Evolutionary conservation across 2,888 invertebrate genomes (phyloP).

Genomic region (Luffia ferchaultella): DNA sequence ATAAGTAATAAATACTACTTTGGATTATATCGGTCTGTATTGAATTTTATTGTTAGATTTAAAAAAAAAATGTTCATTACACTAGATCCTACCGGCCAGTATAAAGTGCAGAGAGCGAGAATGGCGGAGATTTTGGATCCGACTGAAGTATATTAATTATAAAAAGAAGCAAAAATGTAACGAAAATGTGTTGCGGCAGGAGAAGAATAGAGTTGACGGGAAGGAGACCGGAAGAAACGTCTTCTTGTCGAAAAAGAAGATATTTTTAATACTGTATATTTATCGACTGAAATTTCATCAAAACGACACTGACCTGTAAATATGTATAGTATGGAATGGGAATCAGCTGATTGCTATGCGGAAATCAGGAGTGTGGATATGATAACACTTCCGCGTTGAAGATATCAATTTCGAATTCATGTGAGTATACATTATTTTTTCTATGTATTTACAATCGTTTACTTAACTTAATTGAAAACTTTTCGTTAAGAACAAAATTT

Average conservation of each 20-base stretch:
- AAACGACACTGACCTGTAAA: slow-evolving; percentile 30
- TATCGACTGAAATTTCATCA: slow-evolving; percentile 11
- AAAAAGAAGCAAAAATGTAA: neutral
- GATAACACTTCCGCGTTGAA: neutral
- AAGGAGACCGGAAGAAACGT: slow-evolving; percentile 51
- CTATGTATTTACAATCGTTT: too few species aligned
- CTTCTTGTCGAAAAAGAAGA: slow-evolving; percentile 58
- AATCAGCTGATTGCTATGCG: slow-evolving; percentile 56
- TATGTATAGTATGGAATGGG: slow-evolving; percentile 36
- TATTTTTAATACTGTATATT: slow-evolving; percentile 20
- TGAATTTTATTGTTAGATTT: slow-evolving; percentile 18
- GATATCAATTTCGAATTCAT: neutral
- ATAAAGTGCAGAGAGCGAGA: slow-evolving; percentile 35
- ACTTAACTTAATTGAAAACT: too few species aligned
- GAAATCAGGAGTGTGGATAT: slow-evolving; percentile 31
- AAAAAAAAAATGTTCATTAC: neutral
- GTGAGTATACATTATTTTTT: neutral
- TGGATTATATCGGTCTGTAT: slow-evolving; percentile 28
- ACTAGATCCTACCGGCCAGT: slow-evolving; percentile 50
- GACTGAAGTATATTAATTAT: slow-evolving; percentile 9
- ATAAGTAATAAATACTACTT: slow-evolving; percentile 24
- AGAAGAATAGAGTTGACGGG: slow-evolving; percentile 44
- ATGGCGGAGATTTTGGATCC: slow-evolving; percentile 8
- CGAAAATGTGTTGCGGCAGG: slow-evolving; percentile 52
- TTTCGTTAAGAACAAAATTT: too few species aligned